phyloP scores from a whole-genome alignment of 2,113 vertebrate genomes.

The Xiphorhynchus elegans region DNA sequence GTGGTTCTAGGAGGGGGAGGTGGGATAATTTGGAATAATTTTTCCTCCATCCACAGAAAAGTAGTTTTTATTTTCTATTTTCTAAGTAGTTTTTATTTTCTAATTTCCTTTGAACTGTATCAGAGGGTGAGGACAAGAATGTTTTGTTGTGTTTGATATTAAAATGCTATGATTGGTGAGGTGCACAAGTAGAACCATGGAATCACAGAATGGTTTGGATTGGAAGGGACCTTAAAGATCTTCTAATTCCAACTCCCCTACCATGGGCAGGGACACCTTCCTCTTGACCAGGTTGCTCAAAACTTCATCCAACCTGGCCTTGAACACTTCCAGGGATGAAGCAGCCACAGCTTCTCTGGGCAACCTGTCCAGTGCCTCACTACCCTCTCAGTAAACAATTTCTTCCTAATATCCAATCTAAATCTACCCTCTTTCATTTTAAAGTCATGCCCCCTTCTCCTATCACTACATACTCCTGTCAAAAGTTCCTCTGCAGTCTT shows the following conservation, averaged over 20 bases:
- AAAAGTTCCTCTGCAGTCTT: background rate
- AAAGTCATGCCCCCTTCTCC: background rate
- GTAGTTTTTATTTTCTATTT: background rate
- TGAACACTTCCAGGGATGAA: background rate
- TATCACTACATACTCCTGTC: background rate
- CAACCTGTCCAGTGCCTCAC: background rate
- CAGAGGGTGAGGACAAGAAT: background rate
- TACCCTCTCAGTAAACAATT: background rate
- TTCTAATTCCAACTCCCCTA: background rate
- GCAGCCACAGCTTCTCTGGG: background rate
- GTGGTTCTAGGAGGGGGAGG: background rate
- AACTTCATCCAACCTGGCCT: background rate
- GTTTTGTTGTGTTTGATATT: background rate
- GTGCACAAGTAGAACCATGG: background rate
- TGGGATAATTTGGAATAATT: background rate
- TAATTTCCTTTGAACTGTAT: background rate
- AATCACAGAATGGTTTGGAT: background rate
- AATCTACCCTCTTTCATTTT: background rate
- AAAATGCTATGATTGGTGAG: background rate
- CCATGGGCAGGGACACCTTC: background rate
- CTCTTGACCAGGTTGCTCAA: background rate
- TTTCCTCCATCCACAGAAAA: accelerated
- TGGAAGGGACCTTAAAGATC: background rate
- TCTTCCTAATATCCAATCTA: background rate
- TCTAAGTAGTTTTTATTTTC: background rate